phyloP scores from a whole-genome alignment of 2,888 invertebrate genomes.

The Sphaerophoria taeniata region DNA sequence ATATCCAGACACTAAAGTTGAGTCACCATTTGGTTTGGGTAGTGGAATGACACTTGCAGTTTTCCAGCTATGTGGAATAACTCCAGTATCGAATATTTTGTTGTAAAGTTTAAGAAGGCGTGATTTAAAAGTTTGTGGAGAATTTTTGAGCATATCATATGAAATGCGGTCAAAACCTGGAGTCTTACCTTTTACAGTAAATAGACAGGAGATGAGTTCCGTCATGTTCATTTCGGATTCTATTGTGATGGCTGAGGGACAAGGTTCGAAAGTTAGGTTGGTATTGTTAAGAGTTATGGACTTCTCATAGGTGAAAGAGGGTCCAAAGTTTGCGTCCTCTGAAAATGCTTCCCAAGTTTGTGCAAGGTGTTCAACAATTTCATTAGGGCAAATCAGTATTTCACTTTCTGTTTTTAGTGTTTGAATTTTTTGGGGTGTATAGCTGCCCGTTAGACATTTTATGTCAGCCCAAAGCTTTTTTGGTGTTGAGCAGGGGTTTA shows the following conservation, averaged over 20 bases:
- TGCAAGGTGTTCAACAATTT: too few species aligned
- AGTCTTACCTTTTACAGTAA: slow-evolving; percentile 16
- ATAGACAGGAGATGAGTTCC: background rate
- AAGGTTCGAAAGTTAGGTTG: background rate
- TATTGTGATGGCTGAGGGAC: background rate
- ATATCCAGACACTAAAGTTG: background rate
- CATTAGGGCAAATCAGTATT: too few species aligned
- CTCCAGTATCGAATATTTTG: background rate
- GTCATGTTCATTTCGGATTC: background rate
- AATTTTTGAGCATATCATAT: slow-evolving; percentile 5
- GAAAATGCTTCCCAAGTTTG: too few species aligned
- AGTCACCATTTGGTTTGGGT: slow-evolving; percentile 6
- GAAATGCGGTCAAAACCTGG: slow-evolving; percentile 29
- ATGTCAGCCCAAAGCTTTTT: slow-evolving; percentile 22
- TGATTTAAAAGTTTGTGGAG: background rate
- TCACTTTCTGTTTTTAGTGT: too few species aligned
- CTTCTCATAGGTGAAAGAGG: slow-evolving; percentile 21
- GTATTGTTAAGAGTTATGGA: slow-evolving; percentile 5
- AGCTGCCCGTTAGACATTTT: background rate
- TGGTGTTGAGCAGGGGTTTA: slow-evolving; percentile 1
- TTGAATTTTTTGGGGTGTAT: too few species aligned
- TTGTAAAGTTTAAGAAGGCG: slow-evolving; percentile 1
- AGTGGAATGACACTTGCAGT: slow-evolving; percentile 7
- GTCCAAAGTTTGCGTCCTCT: too few species aligned
- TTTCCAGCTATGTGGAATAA: slow-evolving; percentile 22